Evolutionary conservation across 1,140 invertebrate genomes (phyloP), one percentile per base, ranked within the genome.

Genomic region (Physella acuta): DNA sequence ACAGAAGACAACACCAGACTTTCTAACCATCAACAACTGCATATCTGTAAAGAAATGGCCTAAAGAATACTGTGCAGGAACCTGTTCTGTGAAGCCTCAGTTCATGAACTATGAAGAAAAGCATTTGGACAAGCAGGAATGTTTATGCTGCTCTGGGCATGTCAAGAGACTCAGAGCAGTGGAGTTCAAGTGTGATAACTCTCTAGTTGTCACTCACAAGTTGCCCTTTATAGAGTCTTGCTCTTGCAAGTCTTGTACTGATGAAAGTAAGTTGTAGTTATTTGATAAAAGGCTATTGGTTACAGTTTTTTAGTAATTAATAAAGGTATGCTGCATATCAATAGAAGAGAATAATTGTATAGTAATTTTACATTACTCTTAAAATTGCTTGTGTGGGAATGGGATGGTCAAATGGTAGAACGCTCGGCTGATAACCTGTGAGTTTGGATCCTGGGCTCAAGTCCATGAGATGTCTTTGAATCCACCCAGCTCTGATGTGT

Each of bases 161-260:
- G 37, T 5, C 31, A 60, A 20, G 11, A 1, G 33, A 1, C 24
- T 33, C 30, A 33, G 24, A 17, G 3, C 33, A 3, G 33, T 60
- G 24, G 34, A 60, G 34, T 60, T 60, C n/a, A 33, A 36, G 34
- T 60, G 58, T 60, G 58, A 60, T 1, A 36, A 60, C 24, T 3
- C 17, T 20, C 24, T n/a, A 16, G 30, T n/a, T 16, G 8, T 36
- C 5, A 60, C 20, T 33, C 58, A 60, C 24, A 28, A 14, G 24
- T 5, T 60, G n/a, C 31, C 58, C 3, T 34, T 60, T 3, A 60
- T 36, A 24, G 34, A 8, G 11, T 28, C 30, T 4, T 60, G 58
- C n/a, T 17, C 33, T 60, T 60, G 58, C 34, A 20, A 34, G 11
- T 60, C 39, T 44, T 44, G 39, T 44, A 11, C 39, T 11, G 20